Conservation (phyloP, 2,888 invertebrate species). For the Andrena trimmerana region DNA sequence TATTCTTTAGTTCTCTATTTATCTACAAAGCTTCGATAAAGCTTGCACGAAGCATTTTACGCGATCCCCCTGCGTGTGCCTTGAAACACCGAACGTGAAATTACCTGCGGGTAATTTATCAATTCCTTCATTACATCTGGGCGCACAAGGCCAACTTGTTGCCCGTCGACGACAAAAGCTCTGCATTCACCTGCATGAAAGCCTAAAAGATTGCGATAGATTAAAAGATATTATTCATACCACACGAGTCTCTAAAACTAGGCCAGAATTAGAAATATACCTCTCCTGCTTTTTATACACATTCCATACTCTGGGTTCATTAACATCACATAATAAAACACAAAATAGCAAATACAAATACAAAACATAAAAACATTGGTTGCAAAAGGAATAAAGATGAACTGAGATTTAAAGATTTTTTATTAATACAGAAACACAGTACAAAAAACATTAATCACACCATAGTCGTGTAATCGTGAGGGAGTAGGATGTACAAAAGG, state of each 20-base stretch:
- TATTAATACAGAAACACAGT: constrained; percentile 13
- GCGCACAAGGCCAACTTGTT: constrained; percentile 95
- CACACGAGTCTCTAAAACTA: background rate
- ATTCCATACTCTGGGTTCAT: background rate
- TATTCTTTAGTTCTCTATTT: too few relatives aligned
- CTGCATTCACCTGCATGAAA: constrained; percentile 92
- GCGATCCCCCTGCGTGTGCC: too few relatives aligned
- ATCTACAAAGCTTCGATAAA: too few relatives aligned
- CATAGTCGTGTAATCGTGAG: background rate
- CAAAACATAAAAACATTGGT: background rate
- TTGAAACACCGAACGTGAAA: background rate
- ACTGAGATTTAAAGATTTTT: background rate
- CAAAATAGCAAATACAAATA: constrained; percentile 10
- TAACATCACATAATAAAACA: background rate
- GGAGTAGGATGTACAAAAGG: background rate
- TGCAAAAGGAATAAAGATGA: background rate
- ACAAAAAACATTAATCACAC: background rate
- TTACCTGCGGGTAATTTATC: constrained; percentile 92
- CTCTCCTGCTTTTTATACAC: background rate
- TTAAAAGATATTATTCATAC: background rate
- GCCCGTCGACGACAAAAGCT: constrained; percentile 95
- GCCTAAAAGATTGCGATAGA: constrained; percentile 86
- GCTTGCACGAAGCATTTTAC: too few relatives aligned
- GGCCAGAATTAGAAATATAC: constrained; percentile 1
- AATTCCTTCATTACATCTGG: constrained; percentile 94